These are phyloP conservation scores for Lepetodrilus schrolli DNA, from an alignment of 2,888 invertebrate species.

Conservation along the genomic window DNA sequence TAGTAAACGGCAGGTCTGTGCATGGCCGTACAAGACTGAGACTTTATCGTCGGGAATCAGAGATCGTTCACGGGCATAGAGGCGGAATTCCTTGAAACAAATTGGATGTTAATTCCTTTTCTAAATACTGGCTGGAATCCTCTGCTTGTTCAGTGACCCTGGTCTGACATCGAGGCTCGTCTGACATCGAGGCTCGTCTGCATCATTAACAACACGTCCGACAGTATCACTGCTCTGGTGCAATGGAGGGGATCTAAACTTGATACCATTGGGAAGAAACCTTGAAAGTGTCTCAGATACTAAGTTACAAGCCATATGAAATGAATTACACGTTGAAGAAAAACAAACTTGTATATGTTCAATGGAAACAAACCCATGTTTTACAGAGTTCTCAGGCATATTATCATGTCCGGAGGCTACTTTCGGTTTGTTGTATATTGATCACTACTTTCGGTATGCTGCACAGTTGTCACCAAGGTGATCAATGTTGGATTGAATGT, in stretches of 20 bases:
- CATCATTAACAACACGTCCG: background rate
- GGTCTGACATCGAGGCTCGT: background rate
- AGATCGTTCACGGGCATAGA: constrained; percentile 5
- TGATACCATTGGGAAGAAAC: too few relatives aligned
- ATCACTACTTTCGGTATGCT: too few relatives aligned
- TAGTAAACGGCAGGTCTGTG: background rate
- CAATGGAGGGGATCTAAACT: background rate
- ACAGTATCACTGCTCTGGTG: background rate
- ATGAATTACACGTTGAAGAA: too few relatives aligned
- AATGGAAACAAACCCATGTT: too few relatives aligned
- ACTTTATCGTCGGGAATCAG: constrained; percentile 15
- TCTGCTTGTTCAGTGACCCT: background rate
- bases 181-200: background rate
- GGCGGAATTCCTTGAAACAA: constrained; percentile 26
- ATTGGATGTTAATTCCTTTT: constrained; percentile 24
- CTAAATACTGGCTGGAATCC: background rate
- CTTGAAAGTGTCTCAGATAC: too few relatives aligned
- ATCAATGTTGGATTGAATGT: too few relatives aligned
- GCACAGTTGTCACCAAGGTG: too few relatives aligned
- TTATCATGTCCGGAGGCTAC: too few relatives aligned
- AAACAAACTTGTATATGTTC: too few relatives aligned
- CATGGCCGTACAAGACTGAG: background rate
- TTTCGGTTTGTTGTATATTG: too few relatives aligned
- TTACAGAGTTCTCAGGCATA: too few relatives aligned
- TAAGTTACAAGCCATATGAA: too few relatives aligned